phyloP scores from a whole-genome alignment of 2,888 invertebrate species.

The Caenorhabditis sp. region DNA sequence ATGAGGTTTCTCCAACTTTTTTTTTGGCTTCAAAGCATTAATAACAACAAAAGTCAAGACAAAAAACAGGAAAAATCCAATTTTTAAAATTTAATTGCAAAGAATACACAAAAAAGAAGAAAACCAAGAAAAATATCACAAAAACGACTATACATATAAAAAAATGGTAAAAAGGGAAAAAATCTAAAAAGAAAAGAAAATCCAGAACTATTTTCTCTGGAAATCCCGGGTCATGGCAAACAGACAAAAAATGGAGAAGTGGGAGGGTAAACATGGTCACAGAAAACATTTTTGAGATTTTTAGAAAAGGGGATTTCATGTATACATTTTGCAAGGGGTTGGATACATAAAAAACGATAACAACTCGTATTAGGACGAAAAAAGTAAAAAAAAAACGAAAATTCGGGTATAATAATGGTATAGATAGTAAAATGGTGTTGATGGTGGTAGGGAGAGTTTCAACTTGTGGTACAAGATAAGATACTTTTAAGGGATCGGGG shows the following conservation, averaged over 20 bases:
- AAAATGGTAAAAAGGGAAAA: background rate
- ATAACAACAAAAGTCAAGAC: background rate
- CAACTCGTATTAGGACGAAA: too few relatives aligned
- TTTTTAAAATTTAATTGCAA: background rate
- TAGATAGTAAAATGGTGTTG: too few relatives aligned
- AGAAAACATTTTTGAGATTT: background rate
- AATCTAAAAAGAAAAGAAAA: background rate
- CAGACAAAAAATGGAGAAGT: background rate
- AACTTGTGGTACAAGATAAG: too few relatives aligned
- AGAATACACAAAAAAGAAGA: background rate
- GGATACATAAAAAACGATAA: too few relatives aligned
- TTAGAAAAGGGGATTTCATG: background rate
- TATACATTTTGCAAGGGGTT: background rate
- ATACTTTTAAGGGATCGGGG: too few relatives aligned
- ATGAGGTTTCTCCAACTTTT: background rate
- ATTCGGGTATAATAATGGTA: too few relatives aligned
- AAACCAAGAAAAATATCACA: background rate
- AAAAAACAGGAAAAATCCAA: background rate
- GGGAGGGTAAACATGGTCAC: background rate
- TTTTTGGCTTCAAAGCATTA: too few relatives aligned
- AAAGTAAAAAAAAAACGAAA: too few relatives aligned
- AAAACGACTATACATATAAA: background rate
- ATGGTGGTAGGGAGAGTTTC: too few relatives aligned
- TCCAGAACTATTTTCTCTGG: background rate
- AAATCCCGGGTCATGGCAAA: background rate